Evolutionary conservation across 2,888 invertebrate species (phyloP).

Genomic region (Ptychoptera contaminata): DNA sequence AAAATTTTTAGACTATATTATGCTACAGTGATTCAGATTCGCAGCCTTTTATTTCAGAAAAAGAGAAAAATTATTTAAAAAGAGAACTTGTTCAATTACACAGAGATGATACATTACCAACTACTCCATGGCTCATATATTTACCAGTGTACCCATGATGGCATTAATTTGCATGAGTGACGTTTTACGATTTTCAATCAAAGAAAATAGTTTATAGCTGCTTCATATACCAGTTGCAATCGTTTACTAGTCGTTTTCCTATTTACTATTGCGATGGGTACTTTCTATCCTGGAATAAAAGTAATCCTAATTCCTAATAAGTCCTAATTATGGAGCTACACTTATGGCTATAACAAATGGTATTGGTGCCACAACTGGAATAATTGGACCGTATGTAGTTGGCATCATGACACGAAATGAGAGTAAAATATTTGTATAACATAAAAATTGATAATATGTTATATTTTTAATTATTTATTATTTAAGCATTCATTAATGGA

Average conservation of each 20-base stretch:
- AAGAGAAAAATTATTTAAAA: conserved; percentile 49
- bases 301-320: conserved; percentile 48
- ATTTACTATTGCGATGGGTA: conserved; percentile 52
- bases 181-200: conserved; percentile 41
- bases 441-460: not conserved
- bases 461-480: not conserved
- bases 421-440: conserved; percentile 21
- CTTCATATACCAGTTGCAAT: conserved; percentile 53
- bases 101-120: conserved; percentile 36
- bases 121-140: conserved; percentile 57
- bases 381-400: conserved; percentile 50
- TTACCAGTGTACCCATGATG: conserved; percentile 53
- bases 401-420: conserved; percentile 48
- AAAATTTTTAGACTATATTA: conserved; percentile 33
- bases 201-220: conserved; percentile 41
- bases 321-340: conserved; percentile 48
- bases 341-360: conserved; percentile 56
- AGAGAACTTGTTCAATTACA: conserved; percentile 43
- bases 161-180: conserved; percentile 52
- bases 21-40: conserved; percentile 52
- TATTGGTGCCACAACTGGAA: conserved; percentile 54
- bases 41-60: conserved; percentile 58
- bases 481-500: conserved; percentile 41
- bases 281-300: conserved; percentile 55
- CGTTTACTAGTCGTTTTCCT: conserved; percentile 40